Conservation (phyloP, 2,113 vertebrate genomes). For the Callocephalon fimbriatum region DNA sequence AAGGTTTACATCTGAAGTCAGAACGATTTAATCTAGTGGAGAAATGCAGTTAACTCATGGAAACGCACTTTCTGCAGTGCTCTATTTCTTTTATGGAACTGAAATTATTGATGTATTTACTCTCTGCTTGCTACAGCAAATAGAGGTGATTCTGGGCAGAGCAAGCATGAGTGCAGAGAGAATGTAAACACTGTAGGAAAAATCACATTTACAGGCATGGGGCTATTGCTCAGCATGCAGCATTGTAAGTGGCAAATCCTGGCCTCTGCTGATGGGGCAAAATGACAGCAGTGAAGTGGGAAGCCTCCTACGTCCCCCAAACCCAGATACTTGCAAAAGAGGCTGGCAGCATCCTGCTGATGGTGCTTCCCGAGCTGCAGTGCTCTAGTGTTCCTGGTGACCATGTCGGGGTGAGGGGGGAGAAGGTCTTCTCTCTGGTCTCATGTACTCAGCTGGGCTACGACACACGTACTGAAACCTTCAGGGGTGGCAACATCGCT, state of each 20-base stretch:
- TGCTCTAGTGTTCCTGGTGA: rapidly evolving
- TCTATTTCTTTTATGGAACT: neutral
- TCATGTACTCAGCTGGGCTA: neutral
- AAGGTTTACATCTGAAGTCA: neutral
- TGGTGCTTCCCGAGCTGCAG: rapidly evolving
- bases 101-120: conserved; percentile 17
- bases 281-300: neutral
- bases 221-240: neutral
- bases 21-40: neutral
- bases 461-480: rapidly evolving
- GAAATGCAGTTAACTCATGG: neutral
- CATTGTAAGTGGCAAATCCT: neutral
- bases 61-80: neutral
- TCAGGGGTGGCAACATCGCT: rapidly evolving
- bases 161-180: neutral
- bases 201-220: rapidly evolving
- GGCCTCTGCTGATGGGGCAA: neutral
- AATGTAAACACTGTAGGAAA: neutral
- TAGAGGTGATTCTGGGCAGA: neutral
- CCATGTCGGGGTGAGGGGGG: rapidly evolving
- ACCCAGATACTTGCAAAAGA: neutral
- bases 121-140: neutral
- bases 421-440: neutral
- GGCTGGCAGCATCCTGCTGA: neutral
- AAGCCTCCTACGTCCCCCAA: neutral